phyloP scores from a whole-genome alignment of 1,140 invertebrate species.

The Tyrophagus putrescentiae region DNA sequence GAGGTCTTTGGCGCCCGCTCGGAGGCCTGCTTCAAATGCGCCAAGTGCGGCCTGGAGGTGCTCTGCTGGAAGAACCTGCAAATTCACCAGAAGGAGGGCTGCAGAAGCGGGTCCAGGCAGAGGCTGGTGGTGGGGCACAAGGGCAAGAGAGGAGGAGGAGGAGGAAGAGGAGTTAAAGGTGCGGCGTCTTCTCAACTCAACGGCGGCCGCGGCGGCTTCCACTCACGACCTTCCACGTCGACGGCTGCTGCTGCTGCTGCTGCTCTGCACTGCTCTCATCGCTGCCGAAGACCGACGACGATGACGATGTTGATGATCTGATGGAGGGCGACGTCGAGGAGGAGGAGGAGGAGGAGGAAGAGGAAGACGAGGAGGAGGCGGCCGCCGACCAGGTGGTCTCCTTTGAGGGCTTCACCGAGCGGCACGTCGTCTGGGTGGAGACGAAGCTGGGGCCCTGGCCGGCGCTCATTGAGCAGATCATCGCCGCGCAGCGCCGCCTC shows the following conservation, averaged over 20 bases:
- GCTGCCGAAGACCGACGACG: background rate
- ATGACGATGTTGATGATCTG: background rate
- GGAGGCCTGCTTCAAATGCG: too few species aligned
- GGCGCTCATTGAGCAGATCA: conserved; percentile 20
- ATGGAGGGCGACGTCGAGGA: too few species aligned
- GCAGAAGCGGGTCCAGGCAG: too few species aligned
- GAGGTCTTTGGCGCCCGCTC: too few species aligned
- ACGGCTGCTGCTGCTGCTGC: background rate
- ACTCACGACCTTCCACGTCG: too few species aligned
- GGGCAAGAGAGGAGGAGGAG: background rate
- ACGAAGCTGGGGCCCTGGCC: conserved; percentile 16
- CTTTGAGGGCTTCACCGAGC: conserved; percentile 11
- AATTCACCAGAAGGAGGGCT: too few species aligned
- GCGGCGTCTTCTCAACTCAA: too few species aligned
- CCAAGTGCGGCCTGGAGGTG: too few species aligned
- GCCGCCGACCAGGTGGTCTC: too few species aligned
- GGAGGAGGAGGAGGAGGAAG: too few species aligned
- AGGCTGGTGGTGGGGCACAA: background rate
- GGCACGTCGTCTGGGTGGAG: conserved; percentile 23
- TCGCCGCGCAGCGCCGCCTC: background rate
- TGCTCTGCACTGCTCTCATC: background rate
- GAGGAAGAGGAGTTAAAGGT: background rate
- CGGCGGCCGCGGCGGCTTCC: background rate
- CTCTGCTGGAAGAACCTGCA: too few species aligned
- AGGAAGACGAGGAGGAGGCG: too few species aligned